Percentiles rank a stretch among this genome's conserved stretches.
Evolutionary conservation across 2,797 vertebrate genomes (phyloP).

Genomic region (Gila robusta): DNA sequence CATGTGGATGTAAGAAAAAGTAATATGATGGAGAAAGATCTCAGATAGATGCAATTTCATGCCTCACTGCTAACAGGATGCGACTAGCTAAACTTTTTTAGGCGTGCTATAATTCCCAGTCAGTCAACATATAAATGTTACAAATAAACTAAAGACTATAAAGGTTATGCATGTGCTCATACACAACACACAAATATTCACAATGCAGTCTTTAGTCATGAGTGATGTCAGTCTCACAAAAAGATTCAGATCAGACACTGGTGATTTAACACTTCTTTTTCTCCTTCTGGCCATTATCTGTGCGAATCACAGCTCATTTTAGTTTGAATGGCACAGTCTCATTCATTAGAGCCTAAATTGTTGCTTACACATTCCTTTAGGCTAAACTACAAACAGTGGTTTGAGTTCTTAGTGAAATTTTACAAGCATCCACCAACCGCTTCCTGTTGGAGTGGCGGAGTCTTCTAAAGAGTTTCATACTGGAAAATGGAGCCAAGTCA

Average conservation of each 20-base stretch:
- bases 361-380: conserved; percentile 56
- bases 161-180: conserved; percentile 34
- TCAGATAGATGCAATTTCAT: not conserved
- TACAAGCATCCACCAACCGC: conserved; percentile 28
- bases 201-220: conserved; percentile 73
- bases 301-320: conserved; percentile 37
- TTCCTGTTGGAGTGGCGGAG: conserved; percentile 38
- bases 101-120: conserved; percentile 8
- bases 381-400: conserved; percentile 33
- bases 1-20: not conserved
- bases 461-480: not conserved
- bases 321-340: conserved; percentile 51
- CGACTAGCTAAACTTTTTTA: conserved; percentile 27
- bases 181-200: conserved; percentile 45
- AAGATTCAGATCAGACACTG: conserved; percentile 66
- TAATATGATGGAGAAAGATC: not conserved
- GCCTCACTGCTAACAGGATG: conserved; percentile 6
- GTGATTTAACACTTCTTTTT: conserved; percentile 63
- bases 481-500: conserved; percentile 20
- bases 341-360: conserved; percentile 58
- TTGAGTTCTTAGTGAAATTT: conserved; percentile 25
- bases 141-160: conserved; percentile 35
- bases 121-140: conserved; percentile 29
- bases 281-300: not conserved
- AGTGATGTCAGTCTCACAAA: conserved; percentile 67